Percentiles rank a stretch among this genome's conserved stretches.
Evolutionary conservation across 2,113 vertebrate genomes (phyloP).

Genomic region (Pampusana beccarii): DNA sequence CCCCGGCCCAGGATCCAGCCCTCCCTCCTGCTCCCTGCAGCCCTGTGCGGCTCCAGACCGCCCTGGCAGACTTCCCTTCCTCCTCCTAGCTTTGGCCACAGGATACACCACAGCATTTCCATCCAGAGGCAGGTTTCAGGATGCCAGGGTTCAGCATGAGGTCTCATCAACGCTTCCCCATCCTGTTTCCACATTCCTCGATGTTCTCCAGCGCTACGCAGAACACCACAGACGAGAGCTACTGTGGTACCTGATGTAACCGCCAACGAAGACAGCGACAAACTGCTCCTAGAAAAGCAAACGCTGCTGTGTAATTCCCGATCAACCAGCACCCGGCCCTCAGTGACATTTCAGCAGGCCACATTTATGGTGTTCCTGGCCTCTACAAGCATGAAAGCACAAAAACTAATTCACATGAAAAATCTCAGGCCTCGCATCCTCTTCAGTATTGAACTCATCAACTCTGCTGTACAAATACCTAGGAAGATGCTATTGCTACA

Average conservation of each 20-base stretch:
- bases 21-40: slow-evolving; percentile 19
- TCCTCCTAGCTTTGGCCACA: slow-evolving; percentile 13
- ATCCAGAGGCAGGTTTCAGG: slow-evolving; percentile 2
- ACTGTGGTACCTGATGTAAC: background rate
- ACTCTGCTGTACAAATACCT: background rate
- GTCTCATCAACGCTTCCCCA: background rate
- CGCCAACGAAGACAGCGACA: background rate
- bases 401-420: background rate
- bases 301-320: background rate
- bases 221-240: background rate
- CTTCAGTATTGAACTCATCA: background rate
- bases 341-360: background rate
- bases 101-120: background rate
- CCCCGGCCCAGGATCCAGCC: slow-evolving; percentile 44
- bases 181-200: background rate
- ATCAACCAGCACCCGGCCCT: background rate
- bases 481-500: background rate
- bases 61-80: slow-evolving; percentile 42
- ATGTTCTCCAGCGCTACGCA: background rate
- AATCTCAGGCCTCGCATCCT: background rate
- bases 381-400: background rate
- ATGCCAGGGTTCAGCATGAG: slow-evolving; percentile 32
- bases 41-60: slow-evolving; percentile 48
- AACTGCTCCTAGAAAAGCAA: slow-evolving; percentile 15
- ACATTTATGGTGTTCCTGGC: background rate